These are phyloP conservation scores for Oxygymnocypris stewartii DNA, from an alignment of 2,113 vertebrate species.

Conservation along the genomic window DNA sequence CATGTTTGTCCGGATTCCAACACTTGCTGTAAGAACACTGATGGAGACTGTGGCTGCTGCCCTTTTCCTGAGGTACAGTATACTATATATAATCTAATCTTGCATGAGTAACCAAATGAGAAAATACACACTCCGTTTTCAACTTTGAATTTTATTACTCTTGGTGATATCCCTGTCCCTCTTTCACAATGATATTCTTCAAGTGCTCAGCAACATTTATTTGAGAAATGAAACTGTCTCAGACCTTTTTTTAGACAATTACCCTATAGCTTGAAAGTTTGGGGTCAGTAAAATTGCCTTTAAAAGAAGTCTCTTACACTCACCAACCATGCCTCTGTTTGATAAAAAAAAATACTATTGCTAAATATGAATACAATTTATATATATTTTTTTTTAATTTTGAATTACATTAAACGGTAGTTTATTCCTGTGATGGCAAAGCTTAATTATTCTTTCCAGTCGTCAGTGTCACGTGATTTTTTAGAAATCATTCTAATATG, in stretches of 20 bases:
- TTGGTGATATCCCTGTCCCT: neutral
- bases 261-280: neutral
- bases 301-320: neutral
- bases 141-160: conserved; percentile 38
- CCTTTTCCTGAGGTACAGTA: conserved; percentile 52
- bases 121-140: neutral
- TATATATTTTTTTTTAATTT: neutral
- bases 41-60: conserved; percentile 69
- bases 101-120: conserved; percentile 27
- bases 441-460: neutral
- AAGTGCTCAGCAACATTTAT: neutral
- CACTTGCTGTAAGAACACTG: conserved; percentile 74
- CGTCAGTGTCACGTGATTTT: neutral
- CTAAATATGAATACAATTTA: neutral
- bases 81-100: neutral
- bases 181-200: neutral
- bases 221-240: neutral
- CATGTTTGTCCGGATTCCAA: conserved; percentile 63
- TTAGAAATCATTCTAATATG: neutral
- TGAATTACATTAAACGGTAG: neutral
- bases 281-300: neutral
- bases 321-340: neutral
- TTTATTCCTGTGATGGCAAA: neutral
- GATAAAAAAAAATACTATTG: neutral
- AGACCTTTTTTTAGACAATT: neutral